Conservation (phyloP, 2,888 invertebrate species). For the Stramonita haemastoma region DNA sequence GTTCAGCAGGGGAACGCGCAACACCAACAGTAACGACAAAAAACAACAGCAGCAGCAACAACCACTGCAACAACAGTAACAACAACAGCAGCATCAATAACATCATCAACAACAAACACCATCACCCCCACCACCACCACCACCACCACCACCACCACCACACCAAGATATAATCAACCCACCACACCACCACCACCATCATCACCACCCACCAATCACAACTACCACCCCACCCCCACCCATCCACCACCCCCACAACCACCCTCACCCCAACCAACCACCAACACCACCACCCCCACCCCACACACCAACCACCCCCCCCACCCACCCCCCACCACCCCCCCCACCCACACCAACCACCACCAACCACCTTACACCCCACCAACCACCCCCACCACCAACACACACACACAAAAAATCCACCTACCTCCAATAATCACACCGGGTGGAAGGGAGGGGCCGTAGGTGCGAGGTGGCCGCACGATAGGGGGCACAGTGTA, state of each 20-base stretch:
- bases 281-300: neutral
- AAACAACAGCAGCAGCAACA: neutral
- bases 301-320: neutral
- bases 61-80: neutral
- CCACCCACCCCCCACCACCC: no score
- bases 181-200: neutral
- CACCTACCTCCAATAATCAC: conserved; percentile 3
- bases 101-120: neutral
- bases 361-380: neutral
- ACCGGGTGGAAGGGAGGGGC: neutral
- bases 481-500: neutral
- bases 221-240: neutral
- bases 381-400: neutral
- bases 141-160: neutral
- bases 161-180: neutral
- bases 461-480: conserved; percentile 10
- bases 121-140: neutral
- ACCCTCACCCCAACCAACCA: neutral
- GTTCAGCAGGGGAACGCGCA: neutral
- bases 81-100: neutral
- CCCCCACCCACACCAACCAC: neutral
- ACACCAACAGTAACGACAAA: neutral
- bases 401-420: neutral
- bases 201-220: neutral
- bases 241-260: neutral